Percentiles rank a stretch among this genome's conserved stretches.
phyloP scores from a whole-genome alignment of 2,113 vertebrate genomes.

The Platysternon megacephalum region DNA sequence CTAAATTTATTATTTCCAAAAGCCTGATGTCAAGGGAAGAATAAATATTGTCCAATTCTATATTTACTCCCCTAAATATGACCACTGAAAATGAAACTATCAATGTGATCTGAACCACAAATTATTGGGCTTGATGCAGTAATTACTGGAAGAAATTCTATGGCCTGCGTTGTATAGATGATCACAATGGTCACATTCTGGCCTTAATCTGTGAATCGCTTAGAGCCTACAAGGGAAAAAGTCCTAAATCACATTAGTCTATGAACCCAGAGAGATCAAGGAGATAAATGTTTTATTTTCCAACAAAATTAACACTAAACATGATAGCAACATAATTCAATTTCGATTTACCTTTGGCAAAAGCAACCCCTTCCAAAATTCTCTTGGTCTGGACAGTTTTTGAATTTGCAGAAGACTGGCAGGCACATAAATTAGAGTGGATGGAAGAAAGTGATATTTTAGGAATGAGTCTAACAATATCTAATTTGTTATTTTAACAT shows the following conservation, averaged over 20 bases:
- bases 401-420: too few relatives aligned
- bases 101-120: background rate
- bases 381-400: too few relatives aligned
- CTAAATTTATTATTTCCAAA: too few relatives aligned
- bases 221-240: background rate
- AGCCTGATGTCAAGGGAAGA: too few relatives aligned
- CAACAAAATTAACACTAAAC: conserved; percentile 6
- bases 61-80: too few relatives aligned
- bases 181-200: conserved; percentile 17
- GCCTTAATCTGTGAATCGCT: conserved; percentile 11
- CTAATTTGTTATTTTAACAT: background rate
- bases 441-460: background rate
- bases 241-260: conserved; percentile 2
- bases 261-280: background rate
- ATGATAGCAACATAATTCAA: background rate
- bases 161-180: background rate
- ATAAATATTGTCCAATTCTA: too few relatives aligned
- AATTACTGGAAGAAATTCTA: conserved; percentile 24
- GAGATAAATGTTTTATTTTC: conserved; percentile 26
- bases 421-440: too few relatives aligned
- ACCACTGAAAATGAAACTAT: conserved; percentile 1
- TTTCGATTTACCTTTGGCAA: background rate
- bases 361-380: too few relatives aligned
- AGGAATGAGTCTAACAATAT: background rate
- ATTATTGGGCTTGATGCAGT: conserved; percentile 19